Conservation (phyloP, 2,888 invertebrate genomes). For the Mythimna albipuncta region DNA sequence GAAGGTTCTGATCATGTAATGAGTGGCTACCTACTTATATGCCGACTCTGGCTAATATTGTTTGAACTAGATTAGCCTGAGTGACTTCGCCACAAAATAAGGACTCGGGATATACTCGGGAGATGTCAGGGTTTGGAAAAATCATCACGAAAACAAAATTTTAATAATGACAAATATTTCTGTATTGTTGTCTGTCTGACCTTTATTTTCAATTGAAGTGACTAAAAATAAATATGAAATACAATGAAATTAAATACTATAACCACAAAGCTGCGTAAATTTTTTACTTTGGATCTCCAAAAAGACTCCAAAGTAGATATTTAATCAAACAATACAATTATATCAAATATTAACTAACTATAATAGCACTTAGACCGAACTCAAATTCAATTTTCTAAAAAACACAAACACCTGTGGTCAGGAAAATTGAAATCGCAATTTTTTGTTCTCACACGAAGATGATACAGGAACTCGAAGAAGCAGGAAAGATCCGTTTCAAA, state of each 20-base stretch:
- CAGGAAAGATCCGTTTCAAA: constrained; percentile 1
- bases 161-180: background rate
- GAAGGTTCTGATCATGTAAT: background rate
- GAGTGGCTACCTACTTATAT: background rate
- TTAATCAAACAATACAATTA: background rate
- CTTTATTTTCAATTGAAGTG: background rate
- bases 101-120: background rate
- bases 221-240: background rate
- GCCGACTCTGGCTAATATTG: background rate
- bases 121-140: background rate
- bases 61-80: background rate
- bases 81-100: too few relatives aligned
- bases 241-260: background rate
- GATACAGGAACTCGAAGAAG: constrained; percentile 17
- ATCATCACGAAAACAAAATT: background rate
- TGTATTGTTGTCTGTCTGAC: background rate
- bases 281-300: background rate
- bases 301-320: background rate
- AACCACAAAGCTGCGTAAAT: background rate
- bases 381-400: background rate
- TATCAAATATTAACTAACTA: too few relatives aligned
- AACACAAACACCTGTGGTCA: background rate
- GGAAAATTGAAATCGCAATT: background rate
- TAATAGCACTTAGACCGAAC: background rate
- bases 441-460: background rate